Base-by-base conservation (phyloP, 2,888 invertebrate genomes). In the Tholera decimalis region DNA sequence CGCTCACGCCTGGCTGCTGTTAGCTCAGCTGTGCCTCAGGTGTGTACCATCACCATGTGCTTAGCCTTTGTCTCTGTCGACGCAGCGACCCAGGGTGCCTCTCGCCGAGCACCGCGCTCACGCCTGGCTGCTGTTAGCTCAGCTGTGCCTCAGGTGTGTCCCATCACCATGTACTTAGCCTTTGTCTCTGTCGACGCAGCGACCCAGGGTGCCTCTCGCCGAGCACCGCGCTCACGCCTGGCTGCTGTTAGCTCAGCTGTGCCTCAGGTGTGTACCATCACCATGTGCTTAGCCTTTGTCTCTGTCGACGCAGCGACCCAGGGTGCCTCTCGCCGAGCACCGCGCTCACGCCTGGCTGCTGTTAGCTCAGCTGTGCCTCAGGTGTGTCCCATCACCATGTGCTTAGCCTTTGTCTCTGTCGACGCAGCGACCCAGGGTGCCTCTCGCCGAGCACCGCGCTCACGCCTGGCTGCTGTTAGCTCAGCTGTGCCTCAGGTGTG, bases 211-310 rank as follows among this genome's bases (percentile, higher is more conserved):
- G 15, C 35, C 35, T 1, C 15, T 15, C 15, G 15, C 15, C 35
- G 35, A 35, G 15, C 15, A 15, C 2, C 35, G 35, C 15, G 15
- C 35, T 3, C 15, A 35, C 1, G n/a, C n/a, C n/a, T n/a, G n/a
- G n/a, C n/a, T n/a, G n/a, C n/a, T n/a, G n/a, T n/a, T n/a, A n/a
- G n/a, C n/a, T n/a, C n/a, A n/a, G 15, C 35, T 35, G 15, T 35
- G 35, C 15, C 35, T 35, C 35, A 39, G 98, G 98, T 64, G 98
- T 98, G 44, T 97, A 98, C 22, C 96, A 97, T n/a, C n/a, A n/a
- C n/a, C n/a, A n/a, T n/a, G n/a, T n/a, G n/a, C n/a, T n/a, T n/a
- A n/a, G n/a, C n/a, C 98, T n/a, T 92, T 91, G 30, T 88, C 91
- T 2, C 70, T 77, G 60, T 89, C 90, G 3, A 3, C 71, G 0